Conservation (phyloP, 1,140 invertebrate genomes). For the Meloidogyne exigua region DNA sequence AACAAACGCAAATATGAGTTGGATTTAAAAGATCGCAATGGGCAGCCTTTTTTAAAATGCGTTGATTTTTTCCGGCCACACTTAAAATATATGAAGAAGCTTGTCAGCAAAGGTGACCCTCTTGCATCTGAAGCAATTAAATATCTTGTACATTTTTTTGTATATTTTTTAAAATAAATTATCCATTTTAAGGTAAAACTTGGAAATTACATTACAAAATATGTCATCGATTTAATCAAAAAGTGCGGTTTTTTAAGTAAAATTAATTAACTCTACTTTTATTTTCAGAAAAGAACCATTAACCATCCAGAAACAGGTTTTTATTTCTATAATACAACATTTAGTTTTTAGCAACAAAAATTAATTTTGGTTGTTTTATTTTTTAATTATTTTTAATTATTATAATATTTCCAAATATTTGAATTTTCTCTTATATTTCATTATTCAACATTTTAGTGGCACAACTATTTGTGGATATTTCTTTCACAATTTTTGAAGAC, state of each 20-base stretch:
- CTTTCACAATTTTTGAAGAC: slow-evolving; percentile 38
- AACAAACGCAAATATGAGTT: slow-evolving; percentile 42
- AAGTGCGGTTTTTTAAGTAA: slow-evolving; percentile 27
- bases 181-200: slow-evolving; percentile 31
- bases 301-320: slow-evolving; percentile 29
- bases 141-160: slow-evolving; percentile 24
- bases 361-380: too few relatives aligned
- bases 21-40: slow-evolving; percentile 41
- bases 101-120: slow-evolving; percentile 33
- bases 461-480: slow-evolving; percentile 61
- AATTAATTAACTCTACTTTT: background rate
- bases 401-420: too few relatives aligned
- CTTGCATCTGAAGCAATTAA: slow-evolving; percentile 28
- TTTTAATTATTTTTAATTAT: too few relatives aligned
- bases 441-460: slow-evolving; percentile 38
- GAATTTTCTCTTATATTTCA: too few relatives aligned
- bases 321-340: too few relatives aligned
- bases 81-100: slow-evolving; percentile 52
- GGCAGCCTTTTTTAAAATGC: slow-evolving; percentile 45
- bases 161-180: slow-evolving; percentile 7
- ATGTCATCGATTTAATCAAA: slow-evolving; percentile 31
- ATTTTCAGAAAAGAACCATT: slow-evolving; percentile 43
- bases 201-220: slow-evolving; percentile 43
- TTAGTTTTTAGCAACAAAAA: too few relatives aligned
- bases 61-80: slow-evolving; percentile 54